Evolutionary conservation across 2,113 vertebrate species (phyloP).

Genomic region (Cebidichthys violaceus): DNA sequence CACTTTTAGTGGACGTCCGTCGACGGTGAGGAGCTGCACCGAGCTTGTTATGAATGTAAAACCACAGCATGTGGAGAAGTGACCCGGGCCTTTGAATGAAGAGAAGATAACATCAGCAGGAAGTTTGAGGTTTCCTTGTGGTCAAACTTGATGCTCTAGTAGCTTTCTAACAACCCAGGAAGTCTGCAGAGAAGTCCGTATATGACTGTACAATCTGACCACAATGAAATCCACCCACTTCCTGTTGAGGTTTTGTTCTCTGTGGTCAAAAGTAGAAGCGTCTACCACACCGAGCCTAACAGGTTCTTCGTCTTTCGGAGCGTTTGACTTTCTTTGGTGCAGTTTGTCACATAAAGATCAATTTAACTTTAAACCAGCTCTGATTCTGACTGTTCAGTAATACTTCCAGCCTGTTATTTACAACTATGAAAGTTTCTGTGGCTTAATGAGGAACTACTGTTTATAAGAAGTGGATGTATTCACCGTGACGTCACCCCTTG

Average conservation of each 20-base stretch:
- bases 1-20: no score
- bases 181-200: neutral
- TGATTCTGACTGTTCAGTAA: neutral
- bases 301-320: neutral
- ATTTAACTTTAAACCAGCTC: neutral
- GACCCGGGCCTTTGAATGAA: neutral
- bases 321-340: neutral
- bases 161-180: neutral
- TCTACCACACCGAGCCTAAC: neutral
- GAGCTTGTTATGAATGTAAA: neutral
- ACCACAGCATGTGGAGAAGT: neutral
- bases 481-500: no score
- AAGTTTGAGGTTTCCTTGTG: neutral
- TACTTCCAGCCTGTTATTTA: no score
- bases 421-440: neutral
- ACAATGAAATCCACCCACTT: neutral
- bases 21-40: no score
- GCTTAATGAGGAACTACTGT: neutral
- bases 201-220: neutral
- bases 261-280: neutral
- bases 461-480: no score
- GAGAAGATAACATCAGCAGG: neutral
- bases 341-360: no score
- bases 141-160: neutral
- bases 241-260: neutral